A percentile compares a stretch with the other conserved stretches of the same genome.
phyloP scores from a whole-genome alignment of 1,140 invertebrate genomes.

The Drosophila nasuta region DNA sequence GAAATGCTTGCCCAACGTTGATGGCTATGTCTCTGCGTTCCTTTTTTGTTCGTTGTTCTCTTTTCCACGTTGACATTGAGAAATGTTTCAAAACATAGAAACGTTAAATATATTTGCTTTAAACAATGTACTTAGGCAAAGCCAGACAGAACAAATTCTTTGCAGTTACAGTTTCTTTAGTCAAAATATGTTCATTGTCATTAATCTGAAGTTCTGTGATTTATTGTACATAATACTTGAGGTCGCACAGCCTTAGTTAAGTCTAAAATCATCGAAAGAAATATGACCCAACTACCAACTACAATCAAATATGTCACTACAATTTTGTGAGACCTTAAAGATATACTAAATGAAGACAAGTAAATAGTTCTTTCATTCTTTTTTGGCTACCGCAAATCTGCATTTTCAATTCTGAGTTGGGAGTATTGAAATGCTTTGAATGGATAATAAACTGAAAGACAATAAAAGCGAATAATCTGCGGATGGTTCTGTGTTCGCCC shows the following conservation, averaged over 20 bases:
- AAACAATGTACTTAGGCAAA: slow-evolving; percentile 35
- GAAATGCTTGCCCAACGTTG: slow-evolving; percentile 42
- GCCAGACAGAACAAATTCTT: background rate
- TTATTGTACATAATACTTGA: slow-evolving; percentile 57
- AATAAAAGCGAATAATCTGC: slow-evolving; percentile 9
- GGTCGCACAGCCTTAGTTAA: slow-evolving; percentile 66
- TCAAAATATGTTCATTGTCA: slow-evolving; percentile 64
- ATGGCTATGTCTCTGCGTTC: slow-evolving; percentile 11
- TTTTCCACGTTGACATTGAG: slow-evolving; percentile 56
- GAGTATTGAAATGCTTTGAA: background rate
- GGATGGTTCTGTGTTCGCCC: slow-evolving; percentile 28
- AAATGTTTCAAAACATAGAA: slow-evolving; percentile 53
- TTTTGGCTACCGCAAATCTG: background rate
- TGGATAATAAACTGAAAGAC: slow-evolving; percentile 34
- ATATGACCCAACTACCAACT: slow-evolving; percentile 59
- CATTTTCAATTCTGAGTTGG: background rate
- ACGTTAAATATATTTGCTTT: slow-evolving; percentile 39
- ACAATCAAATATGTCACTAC: slow-evolving; percentile 52
- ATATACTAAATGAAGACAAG: background rate
- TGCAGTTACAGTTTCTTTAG: slow-evolving; percentile 40
- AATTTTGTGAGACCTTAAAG: slow-evolving; percentile 10
- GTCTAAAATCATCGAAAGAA: slow-evolving; percentile 75
- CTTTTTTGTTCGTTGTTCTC: slow-evolving; percentile 3
- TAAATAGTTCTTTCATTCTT: slow-evolving; percentile 6
- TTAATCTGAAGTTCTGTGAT: slow-evolving; percentile 51